These are phyloP conservation scores for Iguana delicatissima DNA, from an alignment of 2,797 vertebrate species.

Conservation along the genomic window DNA sequence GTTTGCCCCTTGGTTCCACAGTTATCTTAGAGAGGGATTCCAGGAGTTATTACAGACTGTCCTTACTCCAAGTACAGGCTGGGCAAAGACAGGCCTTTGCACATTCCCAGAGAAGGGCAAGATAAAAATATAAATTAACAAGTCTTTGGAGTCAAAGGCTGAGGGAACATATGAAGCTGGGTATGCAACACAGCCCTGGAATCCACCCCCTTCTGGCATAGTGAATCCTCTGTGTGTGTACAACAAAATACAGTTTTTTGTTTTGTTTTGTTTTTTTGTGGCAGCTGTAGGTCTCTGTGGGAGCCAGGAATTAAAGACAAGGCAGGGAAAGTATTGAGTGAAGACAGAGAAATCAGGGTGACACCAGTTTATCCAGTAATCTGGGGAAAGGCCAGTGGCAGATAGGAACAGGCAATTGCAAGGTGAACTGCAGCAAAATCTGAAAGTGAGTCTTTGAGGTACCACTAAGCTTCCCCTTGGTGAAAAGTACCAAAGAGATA, in stretches of 20 bases:
- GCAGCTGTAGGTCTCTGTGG: not conserved
- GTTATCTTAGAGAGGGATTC: not conserved
- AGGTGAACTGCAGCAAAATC: not conserved
- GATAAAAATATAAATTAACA: constrained; percentile 15
- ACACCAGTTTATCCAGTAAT: not conserved
- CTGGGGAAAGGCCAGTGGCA: too few relatives aligned
- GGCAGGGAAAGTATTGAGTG: not conserved
- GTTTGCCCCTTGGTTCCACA: not conserved
- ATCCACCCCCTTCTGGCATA: not conserved
- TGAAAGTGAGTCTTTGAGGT: not conserved
- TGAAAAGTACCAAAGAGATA: not conserved
- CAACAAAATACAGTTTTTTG: not conserved
- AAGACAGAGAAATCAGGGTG: not conserved
- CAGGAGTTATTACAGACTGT: not conserved
- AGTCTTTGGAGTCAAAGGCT: not conserved
- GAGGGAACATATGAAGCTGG: not conserved
- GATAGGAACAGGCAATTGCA: not conserved
- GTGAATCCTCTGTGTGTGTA: not conserved
- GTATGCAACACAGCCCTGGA: not conserved
- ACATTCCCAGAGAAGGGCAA: constrained; percentile 6
- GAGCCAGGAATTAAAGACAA: not conserved
- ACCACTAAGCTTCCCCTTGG: not conserved
- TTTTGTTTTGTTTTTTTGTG: not conserved
- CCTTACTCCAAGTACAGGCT: not conserved
- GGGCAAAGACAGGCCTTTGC: not conserved